These are phyloP conservation scores for Nemapogon koenigi DNA, from an alignment of 2,888 invertebrate species.

Conservation along the genomic window DNA sequence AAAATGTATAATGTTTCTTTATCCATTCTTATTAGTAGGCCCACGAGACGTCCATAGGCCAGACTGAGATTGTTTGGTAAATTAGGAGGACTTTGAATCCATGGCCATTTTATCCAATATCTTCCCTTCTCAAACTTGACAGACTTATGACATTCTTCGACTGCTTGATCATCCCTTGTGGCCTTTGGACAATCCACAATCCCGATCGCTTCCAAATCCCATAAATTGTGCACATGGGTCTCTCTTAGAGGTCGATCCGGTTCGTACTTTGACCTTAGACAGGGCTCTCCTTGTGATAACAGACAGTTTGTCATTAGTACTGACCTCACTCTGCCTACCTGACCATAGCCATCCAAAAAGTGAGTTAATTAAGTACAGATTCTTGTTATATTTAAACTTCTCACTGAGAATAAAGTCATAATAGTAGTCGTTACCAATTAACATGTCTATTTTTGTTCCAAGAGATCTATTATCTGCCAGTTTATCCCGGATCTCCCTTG, in stretches of 20 bases:
- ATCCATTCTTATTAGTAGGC: conserved; percentile 13
- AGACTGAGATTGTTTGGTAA: conserved; percentile 15
- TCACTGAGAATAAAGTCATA: background rate
- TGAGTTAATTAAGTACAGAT: background rate
- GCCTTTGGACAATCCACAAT: conserved; percentile 18
- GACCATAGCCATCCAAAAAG: conserved; percentile 3
- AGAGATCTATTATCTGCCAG: conserved; percentile 3
- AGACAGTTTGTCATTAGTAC: conserved; percentile 8
- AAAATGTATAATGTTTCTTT: too few relatives aligned
- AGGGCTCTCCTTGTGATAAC: too few relatives aligned
- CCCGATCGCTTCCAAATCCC: conserved; percentile 20
- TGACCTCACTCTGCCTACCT: background rate
- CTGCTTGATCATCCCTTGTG: conserved; percentile 14
- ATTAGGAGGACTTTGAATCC: conserved; percentile 15
- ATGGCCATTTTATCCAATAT: conserved; percentile 18
- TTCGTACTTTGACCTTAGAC: too few relatives aligned
- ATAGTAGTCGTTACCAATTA: conserved; percentile 3
- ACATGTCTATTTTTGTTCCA: background rate
- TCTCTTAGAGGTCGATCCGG: conserved; percentile 14
- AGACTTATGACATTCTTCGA: conserved; percentile 16
- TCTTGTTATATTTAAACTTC: background rate
- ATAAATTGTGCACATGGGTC: conserved; percentile 12
- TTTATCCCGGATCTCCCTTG: background rate
- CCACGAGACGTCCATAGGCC: conserved; percentile 14
- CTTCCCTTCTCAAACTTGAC: conserved; percentile 8